These are phyloP conservation scores for Villa cingulata DNA, from an alignment of 2,888 invertebrate species.

Conservation along the genomic window DNA sequence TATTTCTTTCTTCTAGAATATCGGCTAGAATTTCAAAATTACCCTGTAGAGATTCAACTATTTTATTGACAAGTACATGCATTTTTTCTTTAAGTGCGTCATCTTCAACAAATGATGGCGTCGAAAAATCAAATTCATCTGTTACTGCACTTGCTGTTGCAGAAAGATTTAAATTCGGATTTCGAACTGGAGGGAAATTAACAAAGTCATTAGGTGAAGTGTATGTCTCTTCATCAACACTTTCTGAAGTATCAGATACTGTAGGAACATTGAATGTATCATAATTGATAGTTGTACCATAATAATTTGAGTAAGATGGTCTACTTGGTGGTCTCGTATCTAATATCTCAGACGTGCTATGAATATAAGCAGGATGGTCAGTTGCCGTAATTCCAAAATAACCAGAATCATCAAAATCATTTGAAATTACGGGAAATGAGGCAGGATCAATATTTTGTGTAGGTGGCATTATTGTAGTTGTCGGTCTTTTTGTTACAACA, in stretches of 20 bases:
- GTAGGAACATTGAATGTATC: constrained; percentile 31
- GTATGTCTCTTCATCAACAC: constrained; percentile 41
- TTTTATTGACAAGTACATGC: constrained; percentile 68
- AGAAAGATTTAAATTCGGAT: constrained; percentile 66
- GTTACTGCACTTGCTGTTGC: constrained; percentile 40
- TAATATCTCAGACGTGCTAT: constrained; percentile 18
- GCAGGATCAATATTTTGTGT: background rate
- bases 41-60: constrained; percentile 68
- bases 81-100: constrained; percentile 64
- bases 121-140: constrained; percentile 52
- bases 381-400: constrained; percentile 24
- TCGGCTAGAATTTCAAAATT: constrained; percentile 71
- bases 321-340: constrained; percentile 27
- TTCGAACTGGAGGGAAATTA: constrained; percentile 74
- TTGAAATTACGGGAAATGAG: constrained; percentile 23
- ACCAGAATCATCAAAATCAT: constrained; percentile 35
- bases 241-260: constrained; percentile 17
- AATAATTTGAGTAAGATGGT: constrained; percentile 32
- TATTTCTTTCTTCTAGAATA: constrained; percentile 48
- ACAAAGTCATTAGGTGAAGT: constrained; percentile 56
- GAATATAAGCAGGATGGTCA: constrained; percentile 12
- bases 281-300: constrained; percentile 22
- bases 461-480: constrained; percentile 9
- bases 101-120: constrained; percentile 64
- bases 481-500: constrained; percentile 24